A percentile compares a stretch with the other conserved stretches of the same genome.
These are phyloP conservation scores for Lasioglossum pauxillum DNA, from an alignment of 2,888 invertebrate genomes.

Conservation along the genomic window DNA sequence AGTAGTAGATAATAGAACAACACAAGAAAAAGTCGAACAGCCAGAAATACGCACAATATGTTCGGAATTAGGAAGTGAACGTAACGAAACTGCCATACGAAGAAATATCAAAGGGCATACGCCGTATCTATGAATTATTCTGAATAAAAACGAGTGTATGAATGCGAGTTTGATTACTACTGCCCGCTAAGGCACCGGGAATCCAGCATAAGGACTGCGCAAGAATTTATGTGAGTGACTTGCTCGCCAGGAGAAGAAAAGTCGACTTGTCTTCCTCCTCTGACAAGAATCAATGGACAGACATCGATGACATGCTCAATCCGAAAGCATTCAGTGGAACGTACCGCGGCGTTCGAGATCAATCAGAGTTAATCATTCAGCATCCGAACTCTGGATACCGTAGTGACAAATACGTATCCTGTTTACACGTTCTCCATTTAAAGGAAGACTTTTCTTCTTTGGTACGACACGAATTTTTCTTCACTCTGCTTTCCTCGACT, in stretches of 20 bases:
- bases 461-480: neutral
- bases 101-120: conserved; percentile 13
- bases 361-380: conserved; percentile 49
- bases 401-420: conserved; percentile 29
- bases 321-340: conserved; percentile 34
- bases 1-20: neutral
- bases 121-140: conserved; percentile 13
- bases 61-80: conserved; percentile 30
- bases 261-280: conserved; percentile 54
- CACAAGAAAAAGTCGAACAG: neutral
- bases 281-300: conserved; percentile 59
- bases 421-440: neutral
- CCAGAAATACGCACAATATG: conserved; percentile 5
- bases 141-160: conserved; percentile 23
- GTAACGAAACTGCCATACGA: neutral
- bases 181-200: conserved; percentile 29
- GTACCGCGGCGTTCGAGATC: conserved; percentile 41
- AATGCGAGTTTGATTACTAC: conserved; percentile 52
- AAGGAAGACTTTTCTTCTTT: neutral
- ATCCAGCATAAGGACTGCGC: conserved; percentile 30
- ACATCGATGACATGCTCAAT: conserved; percentile 56
- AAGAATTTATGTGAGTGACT: conserved; percentile 57
- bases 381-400: conserved; percentile 16
- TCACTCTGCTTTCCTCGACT: neutral
- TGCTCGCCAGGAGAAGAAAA: conserved; percentile 49